phyloP scores from a whole-genome alignment of 1,140 invertebrate genomes.

The Colletes latitarsis region DNA sequence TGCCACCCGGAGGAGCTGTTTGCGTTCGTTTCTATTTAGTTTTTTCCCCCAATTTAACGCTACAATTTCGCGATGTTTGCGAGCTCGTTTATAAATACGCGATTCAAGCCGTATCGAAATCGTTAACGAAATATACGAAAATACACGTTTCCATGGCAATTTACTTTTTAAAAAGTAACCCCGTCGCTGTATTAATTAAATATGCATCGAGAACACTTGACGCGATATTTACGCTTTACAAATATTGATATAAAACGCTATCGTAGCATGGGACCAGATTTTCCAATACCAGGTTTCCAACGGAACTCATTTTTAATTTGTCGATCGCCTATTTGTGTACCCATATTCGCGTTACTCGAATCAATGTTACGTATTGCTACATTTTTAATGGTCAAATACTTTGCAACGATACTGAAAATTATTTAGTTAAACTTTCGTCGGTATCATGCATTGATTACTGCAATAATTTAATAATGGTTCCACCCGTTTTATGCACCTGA shows the following conservation, averaged over 20 bases:
- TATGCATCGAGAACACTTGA: not conserved
- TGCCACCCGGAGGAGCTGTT: not conserved
- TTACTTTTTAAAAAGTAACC: not conserved
- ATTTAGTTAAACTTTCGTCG: too few relatives aligned
- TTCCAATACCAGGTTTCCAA: not conserved
- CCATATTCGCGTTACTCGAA: not conserved
- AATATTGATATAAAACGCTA: slow-evolving; percentile 4
- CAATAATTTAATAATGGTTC: too few relatives aligned
- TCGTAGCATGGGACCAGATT: not conserved
- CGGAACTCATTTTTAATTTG: slow-evolving; percentile 2
- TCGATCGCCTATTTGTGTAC: too few relatives aligned
- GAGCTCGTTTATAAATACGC: not conserved
- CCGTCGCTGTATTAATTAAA: not conserved
- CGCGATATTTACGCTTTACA: not conserved
- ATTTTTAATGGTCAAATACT: too few relatives aligned
- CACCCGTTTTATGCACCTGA: too few relatives aligned
- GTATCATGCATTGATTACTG: too few relatives aligned
- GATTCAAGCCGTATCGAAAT: not conserved
- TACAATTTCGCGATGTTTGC: not conserved
- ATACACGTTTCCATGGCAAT: not conserved
- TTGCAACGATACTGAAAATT: too few relatives aligned
- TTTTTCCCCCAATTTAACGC: not conserved
- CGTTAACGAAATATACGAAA: slow-evolving; percentile 21
- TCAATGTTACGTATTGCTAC: too few relatives aligned
- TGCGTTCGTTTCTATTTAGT: not conserved